Percentiles rank a stretch among this genome's conserved stretches.
Conservation (phyloP, 2,113 vertebrate species). For the Plectropomus leopardus region DNA sequence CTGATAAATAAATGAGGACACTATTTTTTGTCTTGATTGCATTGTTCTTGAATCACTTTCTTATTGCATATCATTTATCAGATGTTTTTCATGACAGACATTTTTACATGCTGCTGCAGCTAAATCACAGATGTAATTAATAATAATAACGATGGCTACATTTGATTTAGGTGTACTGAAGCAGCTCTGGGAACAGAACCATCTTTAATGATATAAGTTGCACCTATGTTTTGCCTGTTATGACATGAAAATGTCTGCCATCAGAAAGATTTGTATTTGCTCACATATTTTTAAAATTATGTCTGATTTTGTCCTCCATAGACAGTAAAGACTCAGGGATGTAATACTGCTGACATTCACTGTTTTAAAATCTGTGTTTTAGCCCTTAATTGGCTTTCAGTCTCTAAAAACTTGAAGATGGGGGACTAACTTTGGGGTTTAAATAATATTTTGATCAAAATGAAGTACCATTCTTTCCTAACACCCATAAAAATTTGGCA, state of each 20-base stretch:
- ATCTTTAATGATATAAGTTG: not conserved
- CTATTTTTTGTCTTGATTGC: conserved; percentile 14
- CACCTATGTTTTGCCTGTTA: not conserved
- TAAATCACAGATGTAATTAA: not conserved
- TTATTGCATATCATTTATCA: conserved; percentile 4
- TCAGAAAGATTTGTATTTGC: not conserved
- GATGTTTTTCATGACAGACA: conserved; percentile 3
- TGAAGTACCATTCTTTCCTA: not conserved
- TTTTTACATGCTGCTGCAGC: not conserved
- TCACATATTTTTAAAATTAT: not conserved
- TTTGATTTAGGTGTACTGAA: conserved; percentile 35
- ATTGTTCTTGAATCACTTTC: not conserved
- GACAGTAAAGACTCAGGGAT: conserved; percentile 1
- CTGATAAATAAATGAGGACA: not conserved
- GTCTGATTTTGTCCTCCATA: conserved; percentile 47
- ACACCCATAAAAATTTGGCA: conserved; percentile 5
- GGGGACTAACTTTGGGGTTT: not conserved
- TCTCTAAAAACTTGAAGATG: not conserved
- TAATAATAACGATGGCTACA: not conserved
- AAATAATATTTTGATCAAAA: not conserved
- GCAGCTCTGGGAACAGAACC: no score
- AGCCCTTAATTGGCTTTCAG: conserved; percentile 1
- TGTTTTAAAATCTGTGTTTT: conserved; percentile 40
- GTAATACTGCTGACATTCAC: conserved; percentile 32
- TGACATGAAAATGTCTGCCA: not conserved